Evolutionary conservation across 2,888 invertebrate genomes (phyloP).

Genomic region (Spicauda simplicius): DNA sequence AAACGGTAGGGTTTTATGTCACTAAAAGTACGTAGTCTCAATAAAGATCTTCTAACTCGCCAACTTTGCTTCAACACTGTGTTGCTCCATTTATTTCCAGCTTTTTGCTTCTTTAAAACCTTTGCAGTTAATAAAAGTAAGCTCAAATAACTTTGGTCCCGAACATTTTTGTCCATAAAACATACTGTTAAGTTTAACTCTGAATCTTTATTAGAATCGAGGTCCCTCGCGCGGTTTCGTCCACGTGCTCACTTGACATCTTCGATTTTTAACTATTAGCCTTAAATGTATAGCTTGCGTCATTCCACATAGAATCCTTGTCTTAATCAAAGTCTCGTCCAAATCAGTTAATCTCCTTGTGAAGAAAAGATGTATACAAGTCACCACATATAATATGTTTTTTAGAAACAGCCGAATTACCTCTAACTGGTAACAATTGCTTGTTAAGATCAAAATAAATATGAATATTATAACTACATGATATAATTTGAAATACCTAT

Average conservation of each 20-base stretch:
- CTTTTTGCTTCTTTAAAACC: constrained; percentile 17
- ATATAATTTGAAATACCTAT: no score
- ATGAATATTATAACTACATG: no score
- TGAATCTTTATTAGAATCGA: not conserved
- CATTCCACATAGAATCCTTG: no score
- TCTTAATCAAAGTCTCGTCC: no score
- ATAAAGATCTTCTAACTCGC: constrained; percentile 19
- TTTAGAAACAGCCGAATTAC: no score
- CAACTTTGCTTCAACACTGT: constrained; percentile 19
- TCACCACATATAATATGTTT: no score
- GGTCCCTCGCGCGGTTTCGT: not conserved
- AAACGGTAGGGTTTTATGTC: not conserved
- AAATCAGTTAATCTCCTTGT: no score
- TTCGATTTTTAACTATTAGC: not conserved
- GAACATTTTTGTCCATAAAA: constrained; percentile 3
- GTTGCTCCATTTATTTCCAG: constrained; percentile 15
- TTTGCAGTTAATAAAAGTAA: constrained; percentile 17
- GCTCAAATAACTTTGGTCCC: constrained; percentile 1
- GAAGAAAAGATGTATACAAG: no score
- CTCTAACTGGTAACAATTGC: no score
- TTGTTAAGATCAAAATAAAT: no score
- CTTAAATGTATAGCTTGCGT: no score
- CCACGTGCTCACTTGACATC: not conserved
- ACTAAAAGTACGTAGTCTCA: constrained; percentile 9
- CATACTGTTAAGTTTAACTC: not conserved